Evolutionary conservation across 2,113 vertebrate genomes (phyloP), one percentile per base, ranked within the genome.

Genomic region (Bubo scandiacus): DNA sequence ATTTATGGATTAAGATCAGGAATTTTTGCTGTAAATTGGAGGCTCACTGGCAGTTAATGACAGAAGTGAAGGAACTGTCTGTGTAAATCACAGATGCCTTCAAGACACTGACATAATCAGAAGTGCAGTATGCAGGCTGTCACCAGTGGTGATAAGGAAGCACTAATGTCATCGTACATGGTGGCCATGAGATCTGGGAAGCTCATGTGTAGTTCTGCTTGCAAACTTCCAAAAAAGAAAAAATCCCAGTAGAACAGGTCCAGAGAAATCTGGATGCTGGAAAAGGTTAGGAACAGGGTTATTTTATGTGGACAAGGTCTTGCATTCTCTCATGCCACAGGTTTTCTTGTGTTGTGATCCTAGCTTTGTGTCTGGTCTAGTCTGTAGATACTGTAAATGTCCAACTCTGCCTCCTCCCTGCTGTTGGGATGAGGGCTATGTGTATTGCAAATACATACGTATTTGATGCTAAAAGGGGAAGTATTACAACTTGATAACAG

Each of bases 91-190:
- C 68, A 52, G 74, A 10, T 75, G 55, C 63, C 67, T 86, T 77
- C 49, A 70, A 49, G 59, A 38, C 63, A 38, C 21, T 5, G 29
- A n/a, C 20, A 4, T 8, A 11, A 43, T 51, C 36, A 29, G 29
- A 36, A 61, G n/a, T 57, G 29, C 32, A 10, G 5, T 4, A 1
- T 36, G 36, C 29, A 85, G 66, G 63, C 66, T 94, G 75, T 43
- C 74, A 38, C 36, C 71, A 90, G 75, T 43, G 68, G 70, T 1
- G 5, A 32, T 13, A 29, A 74, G 85, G 70, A 92, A 63, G 43
- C 62, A 40, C 57, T 26, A 1, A 74, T 17, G 12, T 6, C 47
- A 20, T 7, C 34, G 71, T 38, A 27, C 34, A 4, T 0, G 0
- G 30, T 25, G 42, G 12, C 47, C 5, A 2, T 5, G 22, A 0